Conservation (phyloP, 2,113 vertebrate genomes). For the Microcebus ravelobensis region DNA sequence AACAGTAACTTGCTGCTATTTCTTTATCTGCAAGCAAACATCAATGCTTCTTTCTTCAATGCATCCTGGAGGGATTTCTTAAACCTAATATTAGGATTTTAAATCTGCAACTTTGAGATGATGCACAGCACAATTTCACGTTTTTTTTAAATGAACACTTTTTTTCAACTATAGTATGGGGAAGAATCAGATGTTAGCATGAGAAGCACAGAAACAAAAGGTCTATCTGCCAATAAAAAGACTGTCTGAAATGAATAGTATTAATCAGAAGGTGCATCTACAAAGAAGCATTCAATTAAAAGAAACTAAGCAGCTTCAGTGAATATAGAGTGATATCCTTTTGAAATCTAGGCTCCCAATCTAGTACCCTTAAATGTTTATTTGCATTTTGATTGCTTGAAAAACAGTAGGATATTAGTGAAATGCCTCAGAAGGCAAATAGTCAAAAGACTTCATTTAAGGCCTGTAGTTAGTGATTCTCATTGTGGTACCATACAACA, state of each 20-base stretch:
- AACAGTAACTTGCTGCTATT: conserved; percentile 9
- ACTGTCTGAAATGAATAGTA: conserved; percentile 16
- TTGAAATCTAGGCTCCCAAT: conserved; percentile 66
- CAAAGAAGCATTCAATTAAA: conserved; percentile 67
- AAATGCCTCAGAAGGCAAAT: conserved; percentile 71
- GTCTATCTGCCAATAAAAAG: conserved; percentile 54
- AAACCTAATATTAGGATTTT: conserved; percentile 41
- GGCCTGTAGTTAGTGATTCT: conserved; percentile 60
- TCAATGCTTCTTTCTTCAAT: conserved; percentile 16
- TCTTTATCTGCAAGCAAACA: conserved; percentile 59
- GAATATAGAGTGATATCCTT: conserved; percentile 68
- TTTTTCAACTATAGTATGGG: conserved; percentile 11
- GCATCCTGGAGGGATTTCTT: conserved; percentile 36
- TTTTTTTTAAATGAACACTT: conserved; percentile 32
- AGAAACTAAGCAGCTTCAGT: conserved; percentile 49
- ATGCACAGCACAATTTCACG: not conserved
- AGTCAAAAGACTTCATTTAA: conserved; percentile 74
- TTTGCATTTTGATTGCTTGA: conserved; percentile 79
- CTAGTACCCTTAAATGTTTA: conserved; percentile 75
- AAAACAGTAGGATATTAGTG: conserved; percentile 80
- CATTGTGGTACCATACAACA: not conserved
- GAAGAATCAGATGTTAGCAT: conserved; percentile 36
- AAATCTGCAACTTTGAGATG: conserved; percentile 29
- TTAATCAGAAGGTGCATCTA: conserved; percentile 72
- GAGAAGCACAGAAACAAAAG: conserved; percentile 44